Evolutionary conservation across 1,140 invertebrate species (phyloP), one percentile per base, ranked within the genome.

Genomic region (Drosophila rufa): DNA sequence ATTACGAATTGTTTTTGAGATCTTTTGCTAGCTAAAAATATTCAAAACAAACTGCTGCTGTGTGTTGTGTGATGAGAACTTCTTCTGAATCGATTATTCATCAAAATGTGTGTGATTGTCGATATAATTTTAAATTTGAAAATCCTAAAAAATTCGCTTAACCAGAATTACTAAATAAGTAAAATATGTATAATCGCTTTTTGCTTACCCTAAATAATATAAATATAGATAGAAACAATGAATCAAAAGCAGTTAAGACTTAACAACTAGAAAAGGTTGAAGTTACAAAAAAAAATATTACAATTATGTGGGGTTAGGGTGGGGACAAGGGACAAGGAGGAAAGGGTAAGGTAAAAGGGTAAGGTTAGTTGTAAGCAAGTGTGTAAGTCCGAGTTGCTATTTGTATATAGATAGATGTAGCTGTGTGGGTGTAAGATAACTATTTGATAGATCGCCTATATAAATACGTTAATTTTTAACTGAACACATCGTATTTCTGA

Each of bases 381-480:
- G 27, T 68, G 36, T 51, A 55, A 55, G 56, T 67, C 42, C n/a
- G 53, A 58, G 51, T 79, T 71, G 50, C 64, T 56, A 51, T 46
- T 46, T 78, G 50, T 67, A 40, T 68, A 40, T 62, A 33, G 40
- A 25, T 61, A 71, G 33, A 25, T 59, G 55, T 77, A 75, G 36
- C 50, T 79, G 61, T 53, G 27, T 74, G 61, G 33, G 45, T 42
- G 51, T 65, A 67, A 38, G 57, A 80, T 51, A 71, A 76, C 64
- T 76, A 83, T 80, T 33, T 67, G 71, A 71, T 83, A 84, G 77
- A 68, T 74, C 74, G 73, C 73, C 77, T 89, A 80, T 84, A 80
- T 84, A 78, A 81, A 84, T 89, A 87, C 73, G 84, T 84, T 87
- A 87, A 58, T 84, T 38, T 38, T 87, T 87, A 87, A 84, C 84